These are phyloP conservation scores for Bilobella aurantiaca DNA, from an alignment of 1,140 invertebrate species.

Conservation along the genomic window DNA sequence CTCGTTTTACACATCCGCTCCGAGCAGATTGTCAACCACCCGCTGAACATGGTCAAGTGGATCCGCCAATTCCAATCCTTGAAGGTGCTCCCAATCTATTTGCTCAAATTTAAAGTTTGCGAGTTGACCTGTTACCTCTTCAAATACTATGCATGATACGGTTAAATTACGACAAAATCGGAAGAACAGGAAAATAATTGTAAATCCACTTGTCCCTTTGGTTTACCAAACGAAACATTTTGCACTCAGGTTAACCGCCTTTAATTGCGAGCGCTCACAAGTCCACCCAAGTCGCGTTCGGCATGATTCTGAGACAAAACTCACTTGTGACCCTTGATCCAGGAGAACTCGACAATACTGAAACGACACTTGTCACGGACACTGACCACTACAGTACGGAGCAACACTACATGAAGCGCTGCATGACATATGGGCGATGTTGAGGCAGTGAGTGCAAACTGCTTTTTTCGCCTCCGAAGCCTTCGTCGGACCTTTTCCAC, in stretches of 20 bases:
- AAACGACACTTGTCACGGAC: background rate
- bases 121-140: background rate
- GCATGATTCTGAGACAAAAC: background rate
- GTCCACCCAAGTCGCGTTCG: background rate
- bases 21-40: constrained; percentile 1
- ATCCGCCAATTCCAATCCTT: constrained; percentile 3
- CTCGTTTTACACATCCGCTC: background rate
- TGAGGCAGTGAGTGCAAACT: too few relatives aligned
- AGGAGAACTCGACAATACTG: background rate
- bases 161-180: background rate
- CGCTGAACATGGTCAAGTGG: background rate
- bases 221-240: too few relatives aligned
- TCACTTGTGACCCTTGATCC: background rate
- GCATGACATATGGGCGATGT: too few relatives aligned
- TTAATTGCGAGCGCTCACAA: too few relatives aligned
- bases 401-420: too few relatives aligned
- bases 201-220: background rate
- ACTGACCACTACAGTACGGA: background rate
- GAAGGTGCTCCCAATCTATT: background rate
- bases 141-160: background rate
- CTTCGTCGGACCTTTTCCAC: background rate
- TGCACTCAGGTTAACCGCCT: background rate
- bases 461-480: too few relatives aligned
- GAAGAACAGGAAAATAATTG: background rate
- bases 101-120: background rate